Percentiles rank a stretch among this genome's conserved stretches.
Evolutionary conservation across 2,888 invertebrate genomes (phyloP).

Genomic region (Lasioglossum leucozonium): DNA sequence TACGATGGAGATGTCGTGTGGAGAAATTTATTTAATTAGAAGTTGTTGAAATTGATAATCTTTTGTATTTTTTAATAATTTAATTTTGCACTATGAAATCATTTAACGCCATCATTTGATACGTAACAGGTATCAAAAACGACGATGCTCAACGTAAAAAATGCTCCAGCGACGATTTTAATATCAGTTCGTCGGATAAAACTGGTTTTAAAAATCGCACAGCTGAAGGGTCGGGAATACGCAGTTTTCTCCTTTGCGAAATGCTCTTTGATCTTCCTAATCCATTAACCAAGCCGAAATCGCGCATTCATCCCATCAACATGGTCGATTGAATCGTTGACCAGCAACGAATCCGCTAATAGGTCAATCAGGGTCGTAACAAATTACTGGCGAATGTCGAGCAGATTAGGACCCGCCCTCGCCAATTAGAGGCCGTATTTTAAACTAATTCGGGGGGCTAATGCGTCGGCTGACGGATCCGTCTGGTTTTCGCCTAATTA

Average conservation of each 20-base stretch:
- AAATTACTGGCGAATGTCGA: conserved; percentile 72
- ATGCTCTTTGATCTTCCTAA: not conserved
- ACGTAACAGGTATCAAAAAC: not conserved
- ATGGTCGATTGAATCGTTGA: conserved; percentile 37
- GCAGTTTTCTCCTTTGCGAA: not conserved
- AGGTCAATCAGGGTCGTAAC: conserved; percentile 78
- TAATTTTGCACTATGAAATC: too few species aligned
- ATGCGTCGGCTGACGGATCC: conserved; percentile 64
- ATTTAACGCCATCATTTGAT: not conserved
- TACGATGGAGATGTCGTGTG: not conserved
- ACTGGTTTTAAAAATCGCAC: not conserved
- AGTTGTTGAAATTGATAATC: too few species aligned
- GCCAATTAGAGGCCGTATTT: conserved; percentile 62
- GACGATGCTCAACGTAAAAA: not conserved
- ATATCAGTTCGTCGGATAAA: not conserved
- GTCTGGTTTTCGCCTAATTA: conserved; percentile 78
- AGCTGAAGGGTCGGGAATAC: not conserved
- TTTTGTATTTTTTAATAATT: not conserved
- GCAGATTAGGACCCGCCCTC: conserved; percentile 50
- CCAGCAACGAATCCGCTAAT: conserved; percentile 69
- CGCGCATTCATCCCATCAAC: not conserved
- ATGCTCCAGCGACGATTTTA: not conserved
- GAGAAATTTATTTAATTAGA: not conserved
- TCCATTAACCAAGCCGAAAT: not conserved
- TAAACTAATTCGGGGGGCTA: conserved; percentile 61